A percentile compares a stretch with the other conserved stretches of the same genome.
phyloP scores from a whole-genome alignment of 2,797 vertebrate species.

The Leucoraja ocellata region DNA sequence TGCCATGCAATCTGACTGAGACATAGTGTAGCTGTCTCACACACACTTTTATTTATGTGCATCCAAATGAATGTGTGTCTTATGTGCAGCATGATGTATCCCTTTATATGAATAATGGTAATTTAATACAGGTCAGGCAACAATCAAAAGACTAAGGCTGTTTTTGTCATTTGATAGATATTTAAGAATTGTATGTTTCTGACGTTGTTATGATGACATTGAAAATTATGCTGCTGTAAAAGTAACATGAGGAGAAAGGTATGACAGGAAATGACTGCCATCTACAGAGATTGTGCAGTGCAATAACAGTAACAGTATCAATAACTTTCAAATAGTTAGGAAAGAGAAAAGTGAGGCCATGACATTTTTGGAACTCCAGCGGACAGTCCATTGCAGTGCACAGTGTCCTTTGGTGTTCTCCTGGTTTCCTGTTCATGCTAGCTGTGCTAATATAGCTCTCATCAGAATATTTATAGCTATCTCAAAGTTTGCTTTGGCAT shows the following conservation, averaged over 20 bases:
- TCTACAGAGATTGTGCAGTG: neutral
- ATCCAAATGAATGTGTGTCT: neutral
- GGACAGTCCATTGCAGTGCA: neutral
- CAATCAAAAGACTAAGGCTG: neutral
- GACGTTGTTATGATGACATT: neutral
- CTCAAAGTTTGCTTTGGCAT: conserved; percentile 28
- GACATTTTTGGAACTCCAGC: neutral
- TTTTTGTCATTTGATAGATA: no score
- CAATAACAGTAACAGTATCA: neutral
- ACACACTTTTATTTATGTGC: neutral
- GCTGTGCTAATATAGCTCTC: neutral
- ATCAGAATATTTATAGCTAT: neutral
- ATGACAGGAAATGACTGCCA: neutral
- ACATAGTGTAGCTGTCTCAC: no score
- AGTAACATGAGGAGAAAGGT: neutral
- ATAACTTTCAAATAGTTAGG: no score
- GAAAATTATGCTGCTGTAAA: neutral
- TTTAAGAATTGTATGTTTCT: no score
- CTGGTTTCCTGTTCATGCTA: neutral
- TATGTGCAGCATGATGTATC: neutral
- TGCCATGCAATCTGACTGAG: neutral
- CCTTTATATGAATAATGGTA: neutral
- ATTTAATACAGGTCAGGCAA: neutral
- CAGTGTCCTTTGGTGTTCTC: neutral
- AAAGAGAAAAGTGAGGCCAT: no score